Base-by-base conservation (phyloP, 2,888 invertebrate genomes). In the Tholera decimalis region DNA sequence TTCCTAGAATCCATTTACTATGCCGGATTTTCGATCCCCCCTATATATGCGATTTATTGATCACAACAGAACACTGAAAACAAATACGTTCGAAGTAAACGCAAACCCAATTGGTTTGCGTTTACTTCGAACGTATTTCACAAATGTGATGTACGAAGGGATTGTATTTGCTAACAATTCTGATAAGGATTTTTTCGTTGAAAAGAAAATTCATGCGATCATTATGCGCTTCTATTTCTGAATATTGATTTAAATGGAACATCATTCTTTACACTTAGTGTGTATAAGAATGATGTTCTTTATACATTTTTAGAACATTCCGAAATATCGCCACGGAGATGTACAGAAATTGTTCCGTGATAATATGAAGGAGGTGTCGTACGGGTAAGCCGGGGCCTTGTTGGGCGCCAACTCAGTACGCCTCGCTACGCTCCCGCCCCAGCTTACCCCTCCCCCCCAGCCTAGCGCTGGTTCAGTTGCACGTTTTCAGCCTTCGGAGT, bases 301-400 rank as follows among this genome's bases (percentile, higher is more conserved):
- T n/a, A n/a, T n/a, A n/a, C n/a, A n/a, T n/a, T n/a, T n/a, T n/a
- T 62, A 71, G 53, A 77, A 71, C 54, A 58, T 86, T 85, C 74
- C 80, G 80, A 83, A 86, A 78, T 85, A 84, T 86, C 81, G 84
- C 84, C 85, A 84, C 80, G 81, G 58, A 88, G 89, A 88, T 92
- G 91, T 91, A 89, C 89, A 89, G 90, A 89, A 90, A 91, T 89
- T 89, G 91, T 92, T 85, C 86, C 89, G 90, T 93, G 93, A 92
- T 94, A 92, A 91, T 89, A 85, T 88, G 88, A 88, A 89, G 89
- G 90, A 85, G 90, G 88, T 84, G 87, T 83, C 82, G 77, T 75
- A 58, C 84, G 84, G 83, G 87, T 88, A 89, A 85, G 87, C 85
- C 83, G 82, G 84, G 79, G 86, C 86, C 88, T 79, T 83, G 87